Evolutionary conservation across 2,888 invertebrate species (phyloP).

Genomic region (Protophormia terraenovae): DNA sequence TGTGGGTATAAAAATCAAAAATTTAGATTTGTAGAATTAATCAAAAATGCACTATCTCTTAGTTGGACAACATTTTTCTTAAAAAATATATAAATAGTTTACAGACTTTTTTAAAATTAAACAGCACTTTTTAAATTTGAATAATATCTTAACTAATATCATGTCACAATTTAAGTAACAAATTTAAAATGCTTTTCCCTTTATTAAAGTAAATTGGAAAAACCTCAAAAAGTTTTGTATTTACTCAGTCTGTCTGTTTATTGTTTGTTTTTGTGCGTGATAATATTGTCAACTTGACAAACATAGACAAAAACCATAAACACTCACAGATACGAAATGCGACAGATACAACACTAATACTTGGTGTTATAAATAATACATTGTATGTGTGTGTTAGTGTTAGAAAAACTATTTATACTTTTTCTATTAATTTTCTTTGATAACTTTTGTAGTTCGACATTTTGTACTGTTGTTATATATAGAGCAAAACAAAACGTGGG

Average conservation of each 20-base stretch:
- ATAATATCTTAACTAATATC: too few relatives aligned
- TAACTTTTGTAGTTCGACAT: background rate
- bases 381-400: too few relatives aligned
- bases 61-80: too few relatives aligned
- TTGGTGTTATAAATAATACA: background rate
- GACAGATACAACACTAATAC: background rate
- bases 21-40: too few relatives aligned
- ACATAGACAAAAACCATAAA: background rate
- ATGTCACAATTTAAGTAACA: too few relatives aligned
- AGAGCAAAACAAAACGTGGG: background rate
- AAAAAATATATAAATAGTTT: too few relatives aligned
- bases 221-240: background rate
- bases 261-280: background rate
- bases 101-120: too few relatives aligned
- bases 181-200: too few relatives aligned
- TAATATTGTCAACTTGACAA: background rate
- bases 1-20: too few relatives aligned
- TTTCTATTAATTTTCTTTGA: slow-evolving; percentile 47
- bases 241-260: background rate
- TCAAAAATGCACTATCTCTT: too few relatives aligned
- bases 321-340: background rate
- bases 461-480: background rate
- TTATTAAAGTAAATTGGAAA: background rate
- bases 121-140: too few relatives aligned
- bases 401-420: slow-evolving; percentile 37